These are phyloP conservation scores for Desmophyllum pertusum DNA, from an alignment of 92 coral and sea anemone species.

Conservation along the genomic window DNA sequence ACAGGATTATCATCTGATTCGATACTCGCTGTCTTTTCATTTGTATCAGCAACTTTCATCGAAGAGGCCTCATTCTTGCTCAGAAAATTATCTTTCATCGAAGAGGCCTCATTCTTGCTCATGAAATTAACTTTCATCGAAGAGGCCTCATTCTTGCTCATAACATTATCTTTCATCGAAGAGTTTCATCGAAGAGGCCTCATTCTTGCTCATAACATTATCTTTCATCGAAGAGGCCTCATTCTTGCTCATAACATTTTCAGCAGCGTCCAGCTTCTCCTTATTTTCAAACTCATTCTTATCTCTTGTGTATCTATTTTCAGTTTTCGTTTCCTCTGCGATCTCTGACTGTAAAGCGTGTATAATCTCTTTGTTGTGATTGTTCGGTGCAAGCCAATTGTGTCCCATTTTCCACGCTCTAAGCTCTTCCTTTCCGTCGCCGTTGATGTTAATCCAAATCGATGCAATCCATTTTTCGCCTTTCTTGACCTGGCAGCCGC, in stretches of 20 bases:
- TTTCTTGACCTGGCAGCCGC: slow-evolving; percentile 82
- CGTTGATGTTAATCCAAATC: slow-evolving; percentile 84
- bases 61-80: not conserved
- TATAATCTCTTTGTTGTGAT: slow-evolving; percentile 65
- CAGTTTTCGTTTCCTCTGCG: slow-evolving; percentile 31
- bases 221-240: not conserved
- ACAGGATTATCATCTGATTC: not conserved
- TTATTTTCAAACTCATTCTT: slow-evolving; percentile 36
- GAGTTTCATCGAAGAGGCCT: not conserved
- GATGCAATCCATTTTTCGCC: slow-evolving; percentile 97
- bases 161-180: no score
- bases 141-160: not conserved
- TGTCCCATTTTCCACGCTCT: slow-evolving; percentile 87
- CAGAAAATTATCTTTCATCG: no score
- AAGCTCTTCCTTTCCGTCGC: slow-evolving; percentile 81
- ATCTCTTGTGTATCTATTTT: slow-evolving; percentile 73
- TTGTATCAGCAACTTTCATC: not conserved
- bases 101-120: no score
- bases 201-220: no score
- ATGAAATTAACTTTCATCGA: not conserved
- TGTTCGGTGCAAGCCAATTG: slow-evolving; percentile 81
- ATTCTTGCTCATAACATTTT: not conserved
- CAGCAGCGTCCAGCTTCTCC: not conserved
- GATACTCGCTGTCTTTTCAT: not conserved
- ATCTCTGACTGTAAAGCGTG: slow-evolving; percentile 56